Evolutionary conservation across 1,140 invertebrate species (phyloP), one percentile per base, ranked within the genome.

Genomic region (Helicoverpa armigera): DNA sequence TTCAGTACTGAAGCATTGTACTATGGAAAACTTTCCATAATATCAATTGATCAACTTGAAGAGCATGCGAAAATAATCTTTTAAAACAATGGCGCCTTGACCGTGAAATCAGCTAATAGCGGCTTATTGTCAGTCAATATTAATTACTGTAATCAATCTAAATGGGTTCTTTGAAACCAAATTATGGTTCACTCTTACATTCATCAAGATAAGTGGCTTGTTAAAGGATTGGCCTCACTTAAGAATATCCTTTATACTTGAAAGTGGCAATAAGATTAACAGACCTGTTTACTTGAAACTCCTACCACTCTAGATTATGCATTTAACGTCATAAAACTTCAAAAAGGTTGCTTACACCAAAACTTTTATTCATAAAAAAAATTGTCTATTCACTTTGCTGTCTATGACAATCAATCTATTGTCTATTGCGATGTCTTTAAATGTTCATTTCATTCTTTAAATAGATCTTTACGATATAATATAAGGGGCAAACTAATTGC

Each of bases 91-190:
- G 56, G 56, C 73, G 56, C 11, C 18, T 14, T 61, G 58, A 61
- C 58, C 54, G 43, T 75, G 58, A 75, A 58, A 73, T 73, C 70
- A 4, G 14, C 29, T 73, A 73, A 73, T 54, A 73, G 53, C 73
- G 53, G 16, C 31, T 74, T 58, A 60, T 75, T 75, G 58, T 75
- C 58, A 61, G 35, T 60, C 29, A 60, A 61, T 61, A 61, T 75
- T 75, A 75, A 75, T 75, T 75, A 61, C 56, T 23, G 35, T 50
- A 60, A 74, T 74, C 58, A 11, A 14, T 75, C 50, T 75, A 75
- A 74, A 75, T 75, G n/a, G 54, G 18, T 75, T 61, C 73, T 75
- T 50, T 29, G 43, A 16, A 61, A 70, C 67, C 7, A 53, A 70
- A 75, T 75, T 75, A 23, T 50, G 12, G 58, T 50, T 75, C 61